Evolutionary conservation across 2,797 vertebrate species (phyloP).

Genomic region (Sciaenops ocellatus): DNA sequence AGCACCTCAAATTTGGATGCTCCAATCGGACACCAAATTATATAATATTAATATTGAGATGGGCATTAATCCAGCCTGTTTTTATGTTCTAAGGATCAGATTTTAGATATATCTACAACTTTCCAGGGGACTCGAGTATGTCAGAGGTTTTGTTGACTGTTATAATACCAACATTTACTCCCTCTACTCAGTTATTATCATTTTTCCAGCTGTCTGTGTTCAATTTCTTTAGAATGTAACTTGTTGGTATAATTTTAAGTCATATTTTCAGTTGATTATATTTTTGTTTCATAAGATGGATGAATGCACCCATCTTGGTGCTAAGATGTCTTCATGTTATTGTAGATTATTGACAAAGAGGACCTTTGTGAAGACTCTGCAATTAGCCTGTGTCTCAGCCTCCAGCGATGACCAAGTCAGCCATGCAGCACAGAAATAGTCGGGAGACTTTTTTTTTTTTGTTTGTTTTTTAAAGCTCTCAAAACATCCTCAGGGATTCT

Average conservation of each 20-base stretch:
- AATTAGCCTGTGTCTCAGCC: conserved; percentile 9
- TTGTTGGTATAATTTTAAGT: not conserved
- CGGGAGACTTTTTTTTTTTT: not conserved
- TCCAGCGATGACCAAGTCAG: not conserved
- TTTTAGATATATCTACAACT: no score
- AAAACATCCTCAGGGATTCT: conserved; percentile 9
- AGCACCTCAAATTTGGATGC: not conserved
- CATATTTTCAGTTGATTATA: not conserved
- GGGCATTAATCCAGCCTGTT: no score
- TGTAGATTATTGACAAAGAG: not conserved
- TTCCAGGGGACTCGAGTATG: no score
- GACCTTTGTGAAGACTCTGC: not conserved
- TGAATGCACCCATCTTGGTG: not conserved
- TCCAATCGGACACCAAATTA: no score
- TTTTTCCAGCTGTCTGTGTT: not conserved
- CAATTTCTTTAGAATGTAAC: not conserved
- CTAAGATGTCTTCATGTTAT: not conserved
- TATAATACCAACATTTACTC: not conserved
- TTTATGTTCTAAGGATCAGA: no score
- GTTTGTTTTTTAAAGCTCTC: not conserved
- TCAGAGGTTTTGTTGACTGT: no score
- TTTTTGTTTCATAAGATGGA: not conserved
- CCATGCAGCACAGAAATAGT: not conserved
- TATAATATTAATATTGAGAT: no score
- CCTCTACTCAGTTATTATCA: not conserved